Conservation (phyloP, 2,113 vertebrate genomes). For the Mustela nigripes region DNA sequence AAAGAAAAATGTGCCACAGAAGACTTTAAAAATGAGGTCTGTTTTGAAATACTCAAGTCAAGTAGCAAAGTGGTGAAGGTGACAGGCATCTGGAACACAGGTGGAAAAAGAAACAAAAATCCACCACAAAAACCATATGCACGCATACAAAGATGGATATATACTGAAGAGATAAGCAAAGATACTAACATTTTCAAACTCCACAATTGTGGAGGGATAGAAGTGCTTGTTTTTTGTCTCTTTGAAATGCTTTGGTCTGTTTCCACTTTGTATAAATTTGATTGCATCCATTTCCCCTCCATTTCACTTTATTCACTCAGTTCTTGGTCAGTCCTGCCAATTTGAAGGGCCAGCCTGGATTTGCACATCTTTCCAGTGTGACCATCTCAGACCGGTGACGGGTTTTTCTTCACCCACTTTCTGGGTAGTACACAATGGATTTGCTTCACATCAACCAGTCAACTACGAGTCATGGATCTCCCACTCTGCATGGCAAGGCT, state of each 20-base stretch:
- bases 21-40: conserved; percentile 51
- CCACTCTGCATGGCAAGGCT: background rate
- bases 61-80: background rate
- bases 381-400: background rate
- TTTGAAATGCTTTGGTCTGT: background rate
- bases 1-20: background rate
- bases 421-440: accelerated
- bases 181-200: background rate
- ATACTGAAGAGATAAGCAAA: background rate
- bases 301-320: background rate
- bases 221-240: conserved; percentile 19
- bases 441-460: background rate
- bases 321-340: background rate
- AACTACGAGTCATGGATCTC: too few species aligned
- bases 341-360: background rate
- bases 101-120: background rate
- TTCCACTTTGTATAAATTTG: conserved; percentile 25
- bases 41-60: conserved; percentile 24
- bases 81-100: background rate
- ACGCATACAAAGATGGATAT: background rate
- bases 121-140: background rate
- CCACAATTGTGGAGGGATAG: background rate
- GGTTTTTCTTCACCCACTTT: background rate
- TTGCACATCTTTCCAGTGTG: background rate
- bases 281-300: background rate